Percentiles rank a stretch among this genome's conserved stretches.
Evolutionary conservation across 1,140 invertebrate species (phyloP).

Genomic region (Drosophila triauraria): DNA sequence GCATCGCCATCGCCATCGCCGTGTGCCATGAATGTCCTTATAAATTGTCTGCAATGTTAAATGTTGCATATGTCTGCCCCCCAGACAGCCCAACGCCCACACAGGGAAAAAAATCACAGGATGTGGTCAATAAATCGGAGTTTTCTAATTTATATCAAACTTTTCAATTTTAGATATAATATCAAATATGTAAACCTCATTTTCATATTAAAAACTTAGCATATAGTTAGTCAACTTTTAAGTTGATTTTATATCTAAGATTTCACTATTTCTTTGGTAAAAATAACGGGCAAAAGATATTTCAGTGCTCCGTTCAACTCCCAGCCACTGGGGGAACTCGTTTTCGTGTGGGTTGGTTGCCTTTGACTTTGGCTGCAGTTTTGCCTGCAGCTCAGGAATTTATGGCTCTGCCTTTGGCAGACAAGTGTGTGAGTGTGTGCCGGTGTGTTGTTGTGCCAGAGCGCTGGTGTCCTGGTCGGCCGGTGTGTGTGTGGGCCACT

Average conservation of each 20-base stretch:
- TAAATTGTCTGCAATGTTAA: constrained; percentile 80
- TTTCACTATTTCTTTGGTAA: neutral
- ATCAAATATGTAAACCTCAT: no score
- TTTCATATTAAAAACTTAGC: no score
- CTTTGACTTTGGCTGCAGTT: constrained; percentile 62
- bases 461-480: neutral
- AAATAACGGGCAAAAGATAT: neutral
- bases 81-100: neutral
- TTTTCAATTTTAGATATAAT: neutral
- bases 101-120: constrained; percentile 5
- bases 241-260: no score
- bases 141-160: neutral
- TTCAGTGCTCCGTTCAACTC: constrained; percentile 15
- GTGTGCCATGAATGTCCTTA: constrained; percentile 79
- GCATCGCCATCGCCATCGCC: constrained; percentile 49
- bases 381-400: constrained; percentile 77
- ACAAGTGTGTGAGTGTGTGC: constrained; percentile 14
- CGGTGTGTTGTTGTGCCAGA: constrained; percentile 5
- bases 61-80: constrained; percentile 68
- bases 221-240: no score
- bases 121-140: neutral
- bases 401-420: constrained; percentile 57
- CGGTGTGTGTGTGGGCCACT: constrained; percentile 51
- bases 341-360: constrained; percentile 55
- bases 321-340: neutral